Evolutionary conservation across 2,888 invertebrate species (phyloP).

Genomic region (Argyresthia goedartella): DNA sequence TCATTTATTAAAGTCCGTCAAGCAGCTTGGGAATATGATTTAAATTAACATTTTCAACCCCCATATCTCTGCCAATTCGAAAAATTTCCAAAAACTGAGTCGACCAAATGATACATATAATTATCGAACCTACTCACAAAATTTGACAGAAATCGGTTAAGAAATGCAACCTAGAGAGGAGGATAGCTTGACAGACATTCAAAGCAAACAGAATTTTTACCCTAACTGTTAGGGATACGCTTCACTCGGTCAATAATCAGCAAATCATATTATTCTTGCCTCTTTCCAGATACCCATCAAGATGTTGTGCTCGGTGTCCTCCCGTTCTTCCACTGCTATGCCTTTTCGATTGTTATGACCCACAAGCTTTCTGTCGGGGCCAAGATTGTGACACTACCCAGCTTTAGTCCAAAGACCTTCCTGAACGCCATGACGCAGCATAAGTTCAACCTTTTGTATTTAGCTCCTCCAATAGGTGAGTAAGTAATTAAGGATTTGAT

Average conservation of each 20-base stretch:
- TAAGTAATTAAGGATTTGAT: background rate
- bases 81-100: too few relatives aligned
- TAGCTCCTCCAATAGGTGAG: constrained; percentile 83
- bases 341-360: constrained; percentile 69
- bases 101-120: too few relatives aligned
- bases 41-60: too few relatives aligned
- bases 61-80: too few relatives aligned
- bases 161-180: too few relatives aligned
- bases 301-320: constrained; percentile 73
- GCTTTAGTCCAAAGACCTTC: constrained; percentile 78
- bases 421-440: constrained; percentile 72
- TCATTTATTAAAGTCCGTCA: too few relatives aligned
- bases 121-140: too few relatives aligned
- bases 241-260: background rate
- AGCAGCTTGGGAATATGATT: too few relatives aligned
- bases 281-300: constrained; percentile 54
- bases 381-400: constrained; percentile 76
- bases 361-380: constrained; percentile 70
- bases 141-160: too few relatives aligned
- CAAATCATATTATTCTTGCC: background rate
- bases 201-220: too few relatives aligned
- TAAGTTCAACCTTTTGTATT: constrained; percentile 71
- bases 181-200: too few relatives aligned
- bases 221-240: too few relatives aligned
- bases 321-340: constrained; percentile 86